Evolutionary conservation across 1,140 invertebrate species (phyloP), one percentile per base, ranked within the genome.

Genomic region (Meloidogyne chitwoodi): DNA sequence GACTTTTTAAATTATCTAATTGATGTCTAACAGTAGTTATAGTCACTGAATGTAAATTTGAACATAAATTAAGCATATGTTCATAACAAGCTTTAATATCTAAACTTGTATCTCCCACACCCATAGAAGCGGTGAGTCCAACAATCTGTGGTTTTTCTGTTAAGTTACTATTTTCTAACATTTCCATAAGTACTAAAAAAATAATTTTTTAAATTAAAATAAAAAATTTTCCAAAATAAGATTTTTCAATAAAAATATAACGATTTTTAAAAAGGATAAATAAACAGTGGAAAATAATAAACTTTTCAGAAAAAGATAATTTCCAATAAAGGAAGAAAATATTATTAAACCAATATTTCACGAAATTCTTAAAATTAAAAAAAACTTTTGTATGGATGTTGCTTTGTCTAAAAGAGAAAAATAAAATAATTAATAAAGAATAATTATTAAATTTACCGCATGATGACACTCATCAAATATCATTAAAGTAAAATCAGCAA

Each of bases 391-490:
- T 83, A 83, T 19, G 81, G 81, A 62, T 83, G 82, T 10, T 67
- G 41, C 56, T 81, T 68, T 48, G 31, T 64, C 44, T 71, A 79
- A 19, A 22, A 34, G 24, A 61, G 66, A 24, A 61, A 38, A 19
- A 41, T 41, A 34, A 12, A 75, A 24, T 19, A 27, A 12, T 26
- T 19, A 64, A 79, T 41, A 76, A 64, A 83, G 76, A 68, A 85
- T 85, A 19, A 81, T 67, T 38, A 85, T 84, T 12, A 65, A 27
- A 38, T 80, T 68, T 34, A 29, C 62, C 24, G 71, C 78, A 73
- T 83, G 81, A 64, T 83, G 83, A 48, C 83, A 85, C 31, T 83
- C 83, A 68, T 83, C 83, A 34, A 83, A 84, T 12, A 83, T 61
- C 3, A 83, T 73, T 71, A 83, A 24, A 19, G 83, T 79, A 64